phyloP scores from a whole-genome alignment of 1,140 invertebrate species.

The Oryctes rhinoceros region DNA sequence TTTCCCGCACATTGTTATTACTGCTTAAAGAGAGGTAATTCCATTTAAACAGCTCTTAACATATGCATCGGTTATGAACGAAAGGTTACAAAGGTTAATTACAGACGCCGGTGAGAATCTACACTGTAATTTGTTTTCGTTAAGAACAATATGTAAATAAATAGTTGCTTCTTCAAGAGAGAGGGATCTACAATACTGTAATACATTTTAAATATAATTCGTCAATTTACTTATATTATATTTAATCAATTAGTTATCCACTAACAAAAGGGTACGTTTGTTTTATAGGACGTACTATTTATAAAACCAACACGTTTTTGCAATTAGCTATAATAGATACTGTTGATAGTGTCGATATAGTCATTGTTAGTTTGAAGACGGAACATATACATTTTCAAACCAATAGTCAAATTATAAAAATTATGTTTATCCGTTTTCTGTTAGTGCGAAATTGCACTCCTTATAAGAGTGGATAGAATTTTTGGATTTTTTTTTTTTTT shows the following conservation, averaged over 20 bases:
- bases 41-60: too few relatives aligned
- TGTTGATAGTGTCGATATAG: not conserved
- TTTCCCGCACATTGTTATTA: too few relatives aligned
- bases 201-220: not conserved
- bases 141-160: not conserved
- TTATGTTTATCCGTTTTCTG: not conserved
- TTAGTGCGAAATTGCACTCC: conserved; percentile 37
- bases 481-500: not conserved
- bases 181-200: not conserved
- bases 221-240: too few relatives aligned
- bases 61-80: too few relatives aligned
- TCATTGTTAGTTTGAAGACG: not conserved
- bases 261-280: not conserved
- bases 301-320: not conserved
- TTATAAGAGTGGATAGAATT: conserved; percentile 27
- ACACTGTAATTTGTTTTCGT: too few relatives aligned
- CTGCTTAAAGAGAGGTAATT: too few relatives aligned
- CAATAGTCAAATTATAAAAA: not conserved
- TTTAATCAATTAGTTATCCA: too few relatives aligned
- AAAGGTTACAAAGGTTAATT: too few relatives aligned
- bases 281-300: not conserved
- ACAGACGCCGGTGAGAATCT: too few relatives aligned
- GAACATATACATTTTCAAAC: not conserved
- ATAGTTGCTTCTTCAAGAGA: not conserved
- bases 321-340: not conserved